phyloP scores from a whole-genome alignment of 2,888 invertebrate species.

The Flabesymbios commensalis region DNA sequence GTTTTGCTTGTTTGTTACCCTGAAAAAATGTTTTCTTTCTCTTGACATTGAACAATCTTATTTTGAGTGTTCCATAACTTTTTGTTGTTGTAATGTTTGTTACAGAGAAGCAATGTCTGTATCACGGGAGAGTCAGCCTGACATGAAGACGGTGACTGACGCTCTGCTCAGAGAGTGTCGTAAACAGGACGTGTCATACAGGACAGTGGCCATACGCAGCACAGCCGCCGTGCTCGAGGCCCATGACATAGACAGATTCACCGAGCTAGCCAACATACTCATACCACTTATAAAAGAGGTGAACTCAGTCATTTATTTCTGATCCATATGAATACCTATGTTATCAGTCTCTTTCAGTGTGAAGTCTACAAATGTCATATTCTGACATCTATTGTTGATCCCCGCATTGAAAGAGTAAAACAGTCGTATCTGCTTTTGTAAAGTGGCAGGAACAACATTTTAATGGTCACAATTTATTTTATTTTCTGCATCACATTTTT shows the following conservation, averaged over 20 bases:
- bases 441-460: too few species aligned
- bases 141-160: constrained; percentile 63
- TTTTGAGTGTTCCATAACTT: neutral
- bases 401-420: too few species aligned
- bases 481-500: too few species aligned
- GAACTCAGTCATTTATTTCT: neutral
- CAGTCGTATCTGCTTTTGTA: neutral
- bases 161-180: constrained; percentile 78
- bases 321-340: too few species aligned
- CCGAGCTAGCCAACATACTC: constrained; percentile 78
- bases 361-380: too few species aligned
- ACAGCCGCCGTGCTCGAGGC: constrained; percentile 76
- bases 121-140: constrained; percentile 33
- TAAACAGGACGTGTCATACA: constrained; percentile 79
- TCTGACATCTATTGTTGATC: too few species aligned
- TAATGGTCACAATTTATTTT: too few species aligned
- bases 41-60: neutral
- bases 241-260: constrained; percentile 74
- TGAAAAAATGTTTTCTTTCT: neutral
- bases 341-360: neutral
- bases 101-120: constrained; percentile 6
- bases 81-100: neutral
- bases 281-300: constrained; percentile 70
- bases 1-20: neutral
- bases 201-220: constrained; percentile 73